Evolutionary conservation across 2,888 invertebrate genomes (phyloP).

Genomic region (Zaprionus bogoriensis): DNA sequence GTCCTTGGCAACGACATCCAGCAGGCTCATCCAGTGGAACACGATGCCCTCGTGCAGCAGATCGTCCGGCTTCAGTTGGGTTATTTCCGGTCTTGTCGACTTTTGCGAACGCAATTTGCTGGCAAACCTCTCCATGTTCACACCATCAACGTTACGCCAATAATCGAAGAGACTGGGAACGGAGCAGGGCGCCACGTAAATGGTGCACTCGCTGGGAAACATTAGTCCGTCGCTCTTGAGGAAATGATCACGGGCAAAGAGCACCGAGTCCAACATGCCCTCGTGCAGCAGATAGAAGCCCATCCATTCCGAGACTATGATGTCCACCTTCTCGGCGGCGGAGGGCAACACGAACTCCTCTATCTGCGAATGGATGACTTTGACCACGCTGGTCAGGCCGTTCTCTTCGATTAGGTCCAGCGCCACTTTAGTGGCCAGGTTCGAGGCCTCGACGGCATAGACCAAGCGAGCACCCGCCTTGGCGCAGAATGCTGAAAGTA

Average conservation of each 20-base stretch:
- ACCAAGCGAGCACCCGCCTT: constrained; percentile 94
- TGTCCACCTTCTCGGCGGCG: constrained; percentile 88
- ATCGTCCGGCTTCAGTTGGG: constrained; percentile 84
- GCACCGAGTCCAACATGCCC: constrained; percentile 96
- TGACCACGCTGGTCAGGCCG: constrained; percentile 86
- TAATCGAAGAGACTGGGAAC: constrained; percentile 86
- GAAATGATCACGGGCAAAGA: constrained; percentile 91
- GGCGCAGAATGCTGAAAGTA: constrained; percentile 94
- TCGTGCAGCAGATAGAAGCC: constrained; percentile 97
- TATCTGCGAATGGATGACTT: constrained; percentile 83
- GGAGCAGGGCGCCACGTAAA: constrained; percentile 84
- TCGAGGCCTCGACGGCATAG: constrained; percentile 92
- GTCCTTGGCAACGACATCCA: constrained; percentile 85
- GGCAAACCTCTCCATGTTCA: constrained; percentile 89
- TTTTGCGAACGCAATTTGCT: constrained; percentile 86
- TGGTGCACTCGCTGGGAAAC: constrained; percentile 88
- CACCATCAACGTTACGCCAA: constrained; percentile 92
- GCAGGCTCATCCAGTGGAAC: constrained; percentile 88
- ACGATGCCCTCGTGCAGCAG: constrained; percentile 87
- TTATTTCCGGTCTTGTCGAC: constrained; percentile 86
- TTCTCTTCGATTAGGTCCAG: constrained; percentile 89
- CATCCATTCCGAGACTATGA: constrained; percentile 99
- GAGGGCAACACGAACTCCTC: constrained; percentile 86
- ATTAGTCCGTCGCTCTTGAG: constrained; percentile 89
- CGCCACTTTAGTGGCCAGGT: constrained; percentile 86